Evolutionary conservation across 2,888 invertebrate species (phyloP).

Genomic region (Charanyca ferruginea): DNA sequence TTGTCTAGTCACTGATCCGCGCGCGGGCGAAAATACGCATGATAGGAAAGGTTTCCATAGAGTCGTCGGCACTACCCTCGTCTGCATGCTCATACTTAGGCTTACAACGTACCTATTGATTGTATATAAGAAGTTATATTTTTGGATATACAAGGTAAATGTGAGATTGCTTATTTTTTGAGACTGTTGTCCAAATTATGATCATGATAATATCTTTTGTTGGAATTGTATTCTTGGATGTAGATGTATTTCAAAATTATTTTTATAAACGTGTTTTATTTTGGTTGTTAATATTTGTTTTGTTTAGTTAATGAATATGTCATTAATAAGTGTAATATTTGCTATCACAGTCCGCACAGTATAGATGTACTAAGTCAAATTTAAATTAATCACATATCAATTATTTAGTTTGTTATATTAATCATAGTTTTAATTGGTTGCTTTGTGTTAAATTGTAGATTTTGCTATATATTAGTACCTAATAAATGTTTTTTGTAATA

Average conservation of each 20-base stretch:
- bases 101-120: constrained; percentile 61
- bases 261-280: constrained; percentile 83
- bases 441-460: constrained; percentile 87
- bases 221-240: constrained; percentile 78
- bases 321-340: constrained; percentile 62
- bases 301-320: constrained; percentile 68
- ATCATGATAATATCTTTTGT: constrained; percentile 81
- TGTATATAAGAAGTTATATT: constrained; percentile 86
- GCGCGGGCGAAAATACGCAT: too few species aligned
- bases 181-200: constrained; percentile 88
- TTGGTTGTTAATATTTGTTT: constrained; percentile 81
- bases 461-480: constrained; percentile 83
- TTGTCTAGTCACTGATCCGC: too few species aligned
- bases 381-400: constrained; percentile 87
- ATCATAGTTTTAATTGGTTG: constrained; percentile 87
- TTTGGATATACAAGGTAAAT: constrained; percentile 83
- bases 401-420: constrained; percentile 87
- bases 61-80: constrained; percentile 8
- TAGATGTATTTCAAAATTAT: constrained; percentile 84
- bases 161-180: constrained; percentile 86
- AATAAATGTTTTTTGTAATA: constrained; percentile 88
- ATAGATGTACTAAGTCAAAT: constrained; percentile 85
- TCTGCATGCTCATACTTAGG: constrained; percentile 32
- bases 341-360: constrained; percentile 77
- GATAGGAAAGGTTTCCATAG: too few species aligned